A percentile compares a stretch with the other conserved stretches of the same genome.
Evolutionary conservation across 2,113 vertebrate species (phyloP).

Genomic region (Campylomormyrus tamandua): DNA sequence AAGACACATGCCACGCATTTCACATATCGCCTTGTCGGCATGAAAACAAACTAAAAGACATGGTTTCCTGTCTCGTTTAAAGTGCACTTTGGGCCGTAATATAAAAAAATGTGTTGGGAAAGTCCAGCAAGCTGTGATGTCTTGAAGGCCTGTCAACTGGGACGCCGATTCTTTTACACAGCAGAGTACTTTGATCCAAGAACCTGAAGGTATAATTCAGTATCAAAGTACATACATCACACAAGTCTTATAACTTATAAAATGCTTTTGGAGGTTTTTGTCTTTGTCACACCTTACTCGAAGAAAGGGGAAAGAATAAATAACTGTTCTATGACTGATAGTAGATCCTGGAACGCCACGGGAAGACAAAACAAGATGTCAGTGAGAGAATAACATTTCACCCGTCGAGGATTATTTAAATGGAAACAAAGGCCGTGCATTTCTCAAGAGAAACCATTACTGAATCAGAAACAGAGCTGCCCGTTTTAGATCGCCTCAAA

Average conservation of each 20-base stretch:
- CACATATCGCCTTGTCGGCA: slow-evolving; percentile 11
- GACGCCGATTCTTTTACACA: background rate
- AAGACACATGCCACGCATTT: slow-evolving; percentile 22
- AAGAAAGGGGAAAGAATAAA: background rate
- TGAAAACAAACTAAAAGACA: slow-evolving; percentile 12
- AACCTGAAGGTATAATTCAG: background rate
- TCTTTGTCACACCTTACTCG: background rate
- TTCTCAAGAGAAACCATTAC: background rate
- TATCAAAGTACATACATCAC: background rate
- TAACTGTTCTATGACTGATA: background rate
- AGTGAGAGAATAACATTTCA: background rate
- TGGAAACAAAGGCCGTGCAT: background rate
- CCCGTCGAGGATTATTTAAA: background rate
- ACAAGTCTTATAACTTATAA: background rate
- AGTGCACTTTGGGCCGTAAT: background rate
- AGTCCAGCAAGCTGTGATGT: background rate
- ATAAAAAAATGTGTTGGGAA: background rate
- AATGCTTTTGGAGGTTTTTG: background rate
- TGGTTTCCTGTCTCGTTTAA: background rate
- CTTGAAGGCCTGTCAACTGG: background rate
- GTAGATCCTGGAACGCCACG: background rate
- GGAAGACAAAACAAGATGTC: background rate
- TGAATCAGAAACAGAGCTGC: background rate
- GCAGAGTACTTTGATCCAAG: background rate
- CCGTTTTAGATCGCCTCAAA: background rate